These are phyloP conservation scores for Anguilla pacifica DNA, from an alignment of 2,797 vertebrate species.

Conservation along the genomic window DNA sequence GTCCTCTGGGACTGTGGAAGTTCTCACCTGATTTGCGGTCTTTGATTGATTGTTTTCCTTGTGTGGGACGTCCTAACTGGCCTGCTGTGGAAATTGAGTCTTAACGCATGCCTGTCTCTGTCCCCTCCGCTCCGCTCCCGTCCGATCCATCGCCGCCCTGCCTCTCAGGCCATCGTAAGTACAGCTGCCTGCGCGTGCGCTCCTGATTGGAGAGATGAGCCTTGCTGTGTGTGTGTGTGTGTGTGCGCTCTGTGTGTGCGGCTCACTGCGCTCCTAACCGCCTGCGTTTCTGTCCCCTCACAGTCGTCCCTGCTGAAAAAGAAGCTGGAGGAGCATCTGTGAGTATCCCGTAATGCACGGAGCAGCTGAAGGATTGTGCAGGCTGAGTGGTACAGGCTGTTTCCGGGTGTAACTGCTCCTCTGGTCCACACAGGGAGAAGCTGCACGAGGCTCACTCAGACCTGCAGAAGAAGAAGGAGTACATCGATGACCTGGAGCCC, in stretches of 20 bases:
- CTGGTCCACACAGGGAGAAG: slow-evolving; percentile 74
- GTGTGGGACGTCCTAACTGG: slow-evolving; percentile 18
- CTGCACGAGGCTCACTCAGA: slow-evolving; percentile 86
- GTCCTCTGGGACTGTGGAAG: slow-evolving; percentile 9
- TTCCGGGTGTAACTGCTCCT: background rate
- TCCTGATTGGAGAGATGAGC: background rate
- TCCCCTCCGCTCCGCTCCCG: slow-evolving; percentile 28
- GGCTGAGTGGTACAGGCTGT: background rate
- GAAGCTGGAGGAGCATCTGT: slow-evolving; percentile 90
- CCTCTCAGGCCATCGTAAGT: slow-evolving; percentile 40
- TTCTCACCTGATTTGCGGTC: slow-evolving; percentile 7
- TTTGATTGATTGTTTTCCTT: background rate
- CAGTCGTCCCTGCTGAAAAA: slow-evolving; percentile 84
- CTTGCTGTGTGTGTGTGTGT: background rate
- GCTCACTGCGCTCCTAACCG: background rate
- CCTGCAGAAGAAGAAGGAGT: slow-evolving; percentile 85
- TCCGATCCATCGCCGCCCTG: slow-evolving; percentile 23
- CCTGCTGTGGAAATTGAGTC: slow-evolving; percentile 31
- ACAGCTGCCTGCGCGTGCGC: slow-evolving; percentile 15
- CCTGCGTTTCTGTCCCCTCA: slow-evolving; percentile 20
- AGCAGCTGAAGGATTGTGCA: too few species aligned
- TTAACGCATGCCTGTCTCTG: slow-evolving; percentile 41
- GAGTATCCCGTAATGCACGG: slow-evolving; percentile 61
- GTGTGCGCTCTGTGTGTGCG: background rate
- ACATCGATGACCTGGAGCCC: slow-evolving; percentile 86